A percentile compares a stretch with the other conserved stretches of the same genome.
Conservation (phyloP, 2,113 vertebrate genomes). For the Telmatochromis bifrenatus region DNA sequence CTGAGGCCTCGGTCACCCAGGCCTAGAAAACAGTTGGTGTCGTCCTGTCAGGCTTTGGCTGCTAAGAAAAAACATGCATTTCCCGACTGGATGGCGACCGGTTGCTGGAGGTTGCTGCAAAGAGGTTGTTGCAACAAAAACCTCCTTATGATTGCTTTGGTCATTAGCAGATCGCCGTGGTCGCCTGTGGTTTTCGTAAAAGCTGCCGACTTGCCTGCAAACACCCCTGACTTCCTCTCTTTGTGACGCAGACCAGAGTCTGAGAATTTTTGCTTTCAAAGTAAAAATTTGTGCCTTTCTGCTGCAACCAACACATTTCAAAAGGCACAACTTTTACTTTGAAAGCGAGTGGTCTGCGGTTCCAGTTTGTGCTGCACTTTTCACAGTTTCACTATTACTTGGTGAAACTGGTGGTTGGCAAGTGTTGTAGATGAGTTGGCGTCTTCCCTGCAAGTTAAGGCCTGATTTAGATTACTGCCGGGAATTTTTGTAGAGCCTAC, state of each 20-base stretch:
- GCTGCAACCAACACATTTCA: background rate
- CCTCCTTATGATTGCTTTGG: background rate
- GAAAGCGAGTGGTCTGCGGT: background rate
- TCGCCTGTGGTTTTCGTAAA: background rate
- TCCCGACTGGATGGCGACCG: accelerated
- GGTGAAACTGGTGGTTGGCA: background rate
- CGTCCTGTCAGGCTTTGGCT: background rate
- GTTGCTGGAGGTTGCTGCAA: background rate
- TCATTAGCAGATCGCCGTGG: background rate
- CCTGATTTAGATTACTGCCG: background rate
- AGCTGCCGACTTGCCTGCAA: background rate
- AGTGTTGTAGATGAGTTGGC: accelerated
- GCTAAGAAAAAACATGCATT: background rate
- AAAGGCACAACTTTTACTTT: background rate
- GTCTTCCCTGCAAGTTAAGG: background rate
- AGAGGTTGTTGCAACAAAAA: background rate
- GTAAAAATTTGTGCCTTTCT: background rate
- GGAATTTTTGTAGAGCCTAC: background rate
- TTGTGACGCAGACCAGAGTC: background rate
- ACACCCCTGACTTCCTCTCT: background rate
- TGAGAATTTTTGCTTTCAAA: background rate
- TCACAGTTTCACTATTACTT: background rate
- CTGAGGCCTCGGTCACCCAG: accelerated
- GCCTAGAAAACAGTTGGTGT: background rate
- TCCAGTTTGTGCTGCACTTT: background rate